Percentiles rank a stretch among this genome's conserved stretches.
Conservation (phyloP, 2,888 invertebrate genomes). For the Xylota segnis region DNA sequence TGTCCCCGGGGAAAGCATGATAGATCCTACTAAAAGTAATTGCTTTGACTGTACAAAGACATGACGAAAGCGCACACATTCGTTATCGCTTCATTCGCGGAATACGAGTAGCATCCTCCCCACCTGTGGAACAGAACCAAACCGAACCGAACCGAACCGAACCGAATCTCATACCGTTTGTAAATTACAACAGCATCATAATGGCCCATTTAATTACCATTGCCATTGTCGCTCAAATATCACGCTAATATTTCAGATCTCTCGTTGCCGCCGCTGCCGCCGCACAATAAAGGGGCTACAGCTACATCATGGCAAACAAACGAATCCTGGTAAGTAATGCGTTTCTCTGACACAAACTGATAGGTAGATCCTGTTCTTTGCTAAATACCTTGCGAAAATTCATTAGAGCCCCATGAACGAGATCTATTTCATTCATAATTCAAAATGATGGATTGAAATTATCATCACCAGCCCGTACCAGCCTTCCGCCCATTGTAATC, state of each 20-base stretch:
- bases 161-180: slow-evolving; percentile 25
- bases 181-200: slow-evolving; percentile 56
- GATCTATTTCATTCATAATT: slow-evolving; percentile 77
- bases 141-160: not conserved
- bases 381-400: slow-evolving; percentile 77
- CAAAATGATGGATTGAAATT: slow-evolving; percentile 77
- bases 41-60: slow-evolving; percentile 12
- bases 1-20: slow-evolving; percentile 11
- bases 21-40: slow-evolving; percentile 33
- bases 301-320: slow-evolving; percentile 51
- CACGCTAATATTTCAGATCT: slow-evolving; percentile 72
- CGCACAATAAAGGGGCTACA: slow-evolving; percentile 43
- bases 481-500: slow-evolving; percentile 69
- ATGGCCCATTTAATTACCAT: slow-evolving; percentile 67
- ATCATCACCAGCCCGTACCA: slow-evolving; percentile 63
- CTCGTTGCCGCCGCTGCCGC: slow-evolving; percentile 34
- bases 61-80: slow-evolving; percentile 5
- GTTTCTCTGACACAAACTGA: slow-evolving; percentile 74
- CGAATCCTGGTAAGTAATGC: slow-evolving; percentile 72
- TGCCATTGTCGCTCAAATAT: slow-evolving; percentile 74
- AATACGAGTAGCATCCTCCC: not conserved
- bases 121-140: not conserved
- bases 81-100: not conserved
- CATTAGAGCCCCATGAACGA: slow-evolving; percentile 73
- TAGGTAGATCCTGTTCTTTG: slow-evolving; percentile 76